phyloP scores from a whole-genome alignment of 2,113 vertebrate species.

The Smithornis capensis region DNA sequence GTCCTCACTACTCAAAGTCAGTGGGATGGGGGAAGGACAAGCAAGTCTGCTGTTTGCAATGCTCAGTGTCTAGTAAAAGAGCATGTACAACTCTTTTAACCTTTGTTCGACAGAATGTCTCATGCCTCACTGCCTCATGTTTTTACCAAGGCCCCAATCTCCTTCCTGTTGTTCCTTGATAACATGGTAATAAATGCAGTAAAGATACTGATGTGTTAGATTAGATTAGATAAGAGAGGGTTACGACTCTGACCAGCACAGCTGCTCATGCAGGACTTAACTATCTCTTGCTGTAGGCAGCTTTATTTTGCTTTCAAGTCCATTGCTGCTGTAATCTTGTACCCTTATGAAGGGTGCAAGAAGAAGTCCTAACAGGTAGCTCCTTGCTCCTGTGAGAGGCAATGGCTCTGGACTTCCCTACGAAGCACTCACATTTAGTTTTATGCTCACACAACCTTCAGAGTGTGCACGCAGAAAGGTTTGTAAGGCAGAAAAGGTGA shows the following conservation, averaged over 20 bases:
- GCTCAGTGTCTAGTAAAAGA: background rate
- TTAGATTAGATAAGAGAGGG: background rate
- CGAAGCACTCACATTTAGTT: background rate
- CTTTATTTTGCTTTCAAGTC: conserved; percentile 31
- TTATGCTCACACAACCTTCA: background rate
- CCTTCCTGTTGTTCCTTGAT: conserved; percentile 5
- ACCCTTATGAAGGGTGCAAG: background rate
- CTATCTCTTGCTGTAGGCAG: background rate
- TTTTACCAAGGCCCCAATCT: background rate
- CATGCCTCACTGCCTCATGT: background rate
- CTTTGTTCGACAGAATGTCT: background rate
- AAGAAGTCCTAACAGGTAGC: background rate
- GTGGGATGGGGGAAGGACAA: background rate
- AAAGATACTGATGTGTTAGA: conserved; percentile 2
- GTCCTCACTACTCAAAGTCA: background rate
- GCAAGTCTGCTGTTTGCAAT: background rate
- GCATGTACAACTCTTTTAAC: background rate
- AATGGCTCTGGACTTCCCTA: background rate
- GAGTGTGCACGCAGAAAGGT: background rate
- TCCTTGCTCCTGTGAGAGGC: background rate
- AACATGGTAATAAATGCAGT: conserved; percentile 28
- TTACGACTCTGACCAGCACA: background rate
- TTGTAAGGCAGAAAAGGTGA: background rate
- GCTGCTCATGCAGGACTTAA: background rate
- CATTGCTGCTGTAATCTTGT: background rate